Base-by-base conservation (phyloP, 2,888 invertebrate genomes). In the Mythimna vitellina region DNA sequence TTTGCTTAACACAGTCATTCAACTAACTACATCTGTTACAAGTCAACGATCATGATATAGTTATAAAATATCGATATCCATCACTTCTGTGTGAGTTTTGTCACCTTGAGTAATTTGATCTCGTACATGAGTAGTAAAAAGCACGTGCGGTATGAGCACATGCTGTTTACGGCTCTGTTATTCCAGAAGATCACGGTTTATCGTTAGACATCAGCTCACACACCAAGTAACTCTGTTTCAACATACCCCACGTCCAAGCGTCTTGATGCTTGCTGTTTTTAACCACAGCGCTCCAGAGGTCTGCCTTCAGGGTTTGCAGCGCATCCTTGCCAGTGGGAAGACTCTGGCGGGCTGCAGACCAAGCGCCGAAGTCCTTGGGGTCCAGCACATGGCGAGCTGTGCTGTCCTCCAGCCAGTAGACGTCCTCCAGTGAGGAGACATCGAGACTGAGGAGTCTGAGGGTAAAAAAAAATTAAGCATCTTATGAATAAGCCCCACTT, bases 351-450 rank as follows among this genome's bases (percentile, higher is more conserved):
- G 98, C 98, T 75, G 97, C 96, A 32, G 98, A 97, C 98, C 98
- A 98, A 82, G 97, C 95, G 73, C 97, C 96, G 94, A 98, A 97
- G 93, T 98, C 98, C 91, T 98, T 98, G 53, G 96, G 93, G 80
- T 98, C 98, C 76, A 99, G 96, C 29, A 98, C 97, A 87, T 98
- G 97, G 56, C 97, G 97, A 29, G 98, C 98, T 72, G 97, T 97
- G 72, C 97, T 97, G 93, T 98, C 98, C 92, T 98, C 98, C 90
- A 98, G 96, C 98, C 98, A 98, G 94, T 98, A 98, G 46, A 98
- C 98, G 94, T 99, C 98, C 92, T 98, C 98, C 83, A 99, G 92
- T n/a, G 98, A 98, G 65, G 98, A 97, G 61, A 98, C 98, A 93
- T 98, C 98, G 91, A 98, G 97, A 86, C 97, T 97, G 87, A 98